phyloP scores from a whole-genome alignment of 2,888 invertebrate species.

The Caenorhabditis sp. region DNA sequence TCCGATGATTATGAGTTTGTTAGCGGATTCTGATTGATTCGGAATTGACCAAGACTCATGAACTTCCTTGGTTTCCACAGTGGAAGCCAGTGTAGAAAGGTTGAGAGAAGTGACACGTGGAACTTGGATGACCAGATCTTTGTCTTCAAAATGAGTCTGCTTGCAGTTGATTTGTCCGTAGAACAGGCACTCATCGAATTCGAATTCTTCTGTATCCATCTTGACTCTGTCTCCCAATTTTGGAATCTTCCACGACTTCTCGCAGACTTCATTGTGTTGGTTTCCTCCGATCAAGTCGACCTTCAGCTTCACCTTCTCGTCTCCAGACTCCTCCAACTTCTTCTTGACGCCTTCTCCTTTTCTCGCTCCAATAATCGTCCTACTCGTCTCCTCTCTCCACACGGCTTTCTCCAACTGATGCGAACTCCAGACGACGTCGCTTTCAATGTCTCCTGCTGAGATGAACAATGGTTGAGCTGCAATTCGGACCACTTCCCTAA shows the following conservation, averaged over 20 bases:
- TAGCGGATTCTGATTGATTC: slow-evolving; percentile 39
- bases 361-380: slow-evolving; percentile 56
- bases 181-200: slow-evolving; percentile 76
- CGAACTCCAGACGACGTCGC: slow-evolving; percentile 69
- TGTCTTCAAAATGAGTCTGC: slow-evolving; percentile 69
- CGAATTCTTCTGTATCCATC: slow-evolving; percentile 77
- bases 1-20: slow-evolving; percentile 66
- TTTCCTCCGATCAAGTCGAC: slow-evolving; percentile 75
- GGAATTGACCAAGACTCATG: slow-evolving; percentile 65
- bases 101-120: slow-evolving; percentile 61
- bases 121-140: slow-evolving; percentile 59
- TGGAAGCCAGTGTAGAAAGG: slow-evolving; percentile 41
- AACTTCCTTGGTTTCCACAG: slow-evolving; percentile 55
- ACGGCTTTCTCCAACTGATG: slow-evolving; percentile 67
- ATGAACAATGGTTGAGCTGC: slow-evolving; percentile 74
- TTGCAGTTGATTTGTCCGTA: slow-evolving; percentile 76
- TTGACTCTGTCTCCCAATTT: slow-evolving; percentile 61
- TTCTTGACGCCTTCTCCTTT: slow-evolving; percentile 48
- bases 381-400: slow-evolving; percentile 31
- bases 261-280: slow-evolving; percentile 12
- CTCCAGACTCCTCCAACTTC: slow-evolving; percentile 71
- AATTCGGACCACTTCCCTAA: slow-evolving; percentile 72
- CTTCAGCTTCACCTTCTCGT: slow-evolving; percentile 73
- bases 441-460: slow-evolving; percentile 72
- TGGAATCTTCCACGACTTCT: slow-evolving; percentile 66